A percentile compares a stretch with the other conserved stretches of the same genome.
phyloP scores from a whole-genome alignment of 2,888 invertebrate species.

The Drepana falcataria region DNA sequence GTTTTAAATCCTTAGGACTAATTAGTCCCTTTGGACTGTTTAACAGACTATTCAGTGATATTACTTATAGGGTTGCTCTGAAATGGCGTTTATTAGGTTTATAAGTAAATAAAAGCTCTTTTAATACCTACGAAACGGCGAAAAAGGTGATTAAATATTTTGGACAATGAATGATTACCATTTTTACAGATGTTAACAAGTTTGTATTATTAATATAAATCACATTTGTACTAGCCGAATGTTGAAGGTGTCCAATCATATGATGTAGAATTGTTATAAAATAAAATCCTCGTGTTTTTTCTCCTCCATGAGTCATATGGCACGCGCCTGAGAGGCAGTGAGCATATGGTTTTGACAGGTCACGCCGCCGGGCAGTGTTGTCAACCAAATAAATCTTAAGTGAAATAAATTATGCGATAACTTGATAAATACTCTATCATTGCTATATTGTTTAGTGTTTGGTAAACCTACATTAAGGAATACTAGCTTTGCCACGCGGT shows the following conservation, averaged over 20 bases:
- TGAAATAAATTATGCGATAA: neutral
- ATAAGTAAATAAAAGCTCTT: no score
- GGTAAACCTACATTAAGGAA: neutral
- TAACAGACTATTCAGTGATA: no score
- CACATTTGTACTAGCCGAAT: neutral
- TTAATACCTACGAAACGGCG: no score
- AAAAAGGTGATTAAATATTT: no score
- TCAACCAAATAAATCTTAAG: neutral
- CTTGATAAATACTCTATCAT: neutral
- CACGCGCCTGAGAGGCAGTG: conserved; percentile 27
- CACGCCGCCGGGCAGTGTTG: conserved; percentile 1
- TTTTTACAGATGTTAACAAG: no score
- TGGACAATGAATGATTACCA: no score
- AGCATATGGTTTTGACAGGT: conserved; percentile 22
- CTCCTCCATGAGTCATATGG: conserved; percentile 32
- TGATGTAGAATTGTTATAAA: conserved; percentile 1
- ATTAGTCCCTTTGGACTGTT: no score
- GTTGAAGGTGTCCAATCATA: neutral
- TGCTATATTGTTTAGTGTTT: neutral
- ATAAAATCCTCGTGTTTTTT: conserved; percentile 19
- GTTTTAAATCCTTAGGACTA: no score
- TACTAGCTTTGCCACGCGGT: neutral
- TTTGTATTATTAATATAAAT: no score
- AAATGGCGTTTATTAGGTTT: no score
- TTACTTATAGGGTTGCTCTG: no score